These are phyloP conservation scores for Psammodynastes pulverulentus DNA, from an alignment of 2,113 vertebrate species.

Conservation along the genomic window DNA sequence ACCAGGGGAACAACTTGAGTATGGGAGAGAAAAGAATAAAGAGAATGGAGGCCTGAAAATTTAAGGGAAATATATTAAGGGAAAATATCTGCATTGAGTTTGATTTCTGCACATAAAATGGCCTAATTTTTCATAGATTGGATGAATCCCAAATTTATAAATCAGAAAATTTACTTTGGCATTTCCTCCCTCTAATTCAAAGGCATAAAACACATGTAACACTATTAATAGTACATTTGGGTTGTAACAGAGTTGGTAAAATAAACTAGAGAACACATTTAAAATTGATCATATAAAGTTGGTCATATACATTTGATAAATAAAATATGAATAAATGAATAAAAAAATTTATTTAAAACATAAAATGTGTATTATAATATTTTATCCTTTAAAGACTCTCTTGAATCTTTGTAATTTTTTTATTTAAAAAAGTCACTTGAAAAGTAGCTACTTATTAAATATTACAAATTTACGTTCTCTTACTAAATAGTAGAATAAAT, in stretches of 20 bases:
- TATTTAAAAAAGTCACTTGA: constrained; percentile 8
- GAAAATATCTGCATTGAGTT: constrained; percentile 75
- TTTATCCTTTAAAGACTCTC: constrained; percentile 47
- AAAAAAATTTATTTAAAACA: constrained; percentile 33
- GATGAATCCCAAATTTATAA: constrained; percentile 72
- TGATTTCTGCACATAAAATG: constrained; percentile 73
- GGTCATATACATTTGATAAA: not conserved
- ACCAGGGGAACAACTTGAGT: constrained; percentile 76
- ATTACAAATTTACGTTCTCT: constrained; percentile 57
- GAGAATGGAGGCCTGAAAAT: constrained; percentile 83
- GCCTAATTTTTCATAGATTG: constrained; percentile 73
- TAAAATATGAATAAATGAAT: not conserved
- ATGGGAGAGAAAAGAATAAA: constrained; percentile 67
- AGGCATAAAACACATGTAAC: constrained; percentile 61
- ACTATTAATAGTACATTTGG: constrained; percentile 66
- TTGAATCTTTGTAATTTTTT: constrained; percentile 46
- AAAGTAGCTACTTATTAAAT: constrained; percentile 45
- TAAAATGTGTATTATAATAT: constrained; percentile 62
- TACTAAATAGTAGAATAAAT: constrained; percentile 52
- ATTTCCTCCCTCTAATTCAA: constrained; percentile 62
- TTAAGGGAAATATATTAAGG: constrained; percentile 80
- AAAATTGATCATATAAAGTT: not conserved
- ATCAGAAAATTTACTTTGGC: constrained; percentile 72
- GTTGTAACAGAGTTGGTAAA: constrained; percentile 68
- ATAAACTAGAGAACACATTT: constrained; percentile 67